Percentiles rank a stretch among this genome's conserved stretches.
phyloP scores from a whole-genome alignment of 2,888 invertebrate species.

The Conus canariensis region DNA sequence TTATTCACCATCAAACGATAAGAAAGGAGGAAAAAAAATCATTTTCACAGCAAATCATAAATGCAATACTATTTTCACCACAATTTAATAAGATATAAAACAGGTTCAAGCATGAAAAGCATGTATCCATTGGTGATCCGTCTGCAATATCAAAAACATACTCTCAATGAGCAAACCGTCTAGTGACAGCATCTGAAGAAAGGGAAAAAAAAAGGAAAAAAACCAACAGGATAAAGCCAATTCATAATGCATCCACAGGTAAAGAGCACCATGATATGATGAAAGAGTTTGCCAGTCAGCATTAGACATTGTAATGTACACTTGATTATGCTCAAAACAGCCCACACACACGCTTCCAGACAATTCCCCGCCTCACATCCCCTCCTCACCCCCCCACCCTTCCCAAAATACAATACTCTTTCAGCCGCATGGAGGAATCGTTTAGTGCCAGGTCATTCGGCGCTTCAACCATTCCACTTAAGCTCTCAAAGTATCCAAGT shows the following conservation, averaged over 20 bases:
- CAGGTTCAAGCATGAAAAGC: not conserved
- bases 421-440: not conserved
- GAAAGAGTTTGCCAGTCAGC: not conserved
- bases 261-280: constrained; percentile 38
- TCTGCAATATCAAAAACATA: not conserved
- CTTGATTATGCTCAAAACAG: constrained; percentile 27
- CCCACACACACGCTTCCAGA: not conserved
- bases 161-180: not conserved
- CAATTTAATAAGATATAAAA: not conserved
- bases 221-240: not conserved
- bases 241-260: constrained; percentile 27
- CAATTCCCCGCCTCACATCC: not conserved
- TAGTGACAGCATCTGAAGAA: too few species aligned
- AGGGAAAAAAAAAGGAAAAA: too few species aligned
- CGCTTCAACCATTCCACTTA: not conserved
- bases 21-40: not conserved
- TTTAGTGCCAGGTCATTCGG: not conserved
- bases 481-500: not conserved
- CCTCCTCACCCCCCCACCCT: too few species aligned
- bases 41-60: not conserved
- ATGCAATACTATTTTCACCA: not conserved
- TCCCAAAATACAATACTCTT: too few species aligned
- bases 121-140: not conserved
- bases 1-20: not conserved
- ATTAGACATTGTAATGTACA: not conserved